Conservation (phyloP, 2,888 invertebrate species). For the Hirtodrosophila cameraria region DNA sequence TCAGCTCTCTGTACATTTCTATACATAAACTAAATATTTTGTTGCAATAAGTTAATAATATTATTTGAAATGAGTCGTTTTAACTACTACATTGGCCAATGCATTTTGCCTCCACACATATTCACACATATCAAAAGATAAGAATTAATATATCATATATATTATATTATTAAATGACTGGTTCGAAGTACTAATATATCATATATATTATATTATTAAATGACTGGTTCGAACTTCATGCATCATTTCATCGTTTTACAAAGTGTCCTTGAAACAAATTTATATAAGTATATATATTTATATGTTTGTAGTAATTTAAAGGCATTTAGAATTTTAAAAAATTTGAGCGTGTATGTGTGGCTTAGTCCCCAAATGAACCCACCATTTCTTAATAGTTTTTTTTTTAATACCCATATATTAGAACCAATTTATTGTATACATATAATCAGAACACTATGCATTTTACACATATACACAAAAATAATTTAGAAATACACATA, state of each 20-base stretch:
- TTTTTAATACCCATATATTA: slow-evolving; percentile 10
- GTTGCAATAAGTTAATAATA: slow-evolving; percentile 5
- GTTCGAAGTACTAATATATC: slow-evolving; percentile 22
- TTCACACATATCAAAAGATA: slow-evolving; percentile 18
- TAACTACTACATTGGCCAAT: slow-evolving; percentile 10
- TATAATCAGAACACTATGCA: slow-evolving; percentile 20
- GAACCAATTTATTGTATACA: slow-evolving; percentile 22
- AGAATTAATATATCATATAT: slow-evolving; percentile 12
- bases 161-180: slow-evolving; percentile 26
- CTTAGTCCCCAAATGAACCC: slow-evolving; percentile 28
- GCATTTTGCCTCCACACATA: slow-evolving; percentile 23
- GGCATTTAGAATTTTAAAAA: slow-evolving; percentile 22
- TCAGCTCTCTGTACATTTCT: background rate
- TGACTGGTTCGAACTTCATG: slow-evolving; percentile 39
- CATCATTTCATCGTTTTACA: slow-evolving; percentile 32
- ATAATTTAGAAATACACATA: slow-evolving; percentile 26
- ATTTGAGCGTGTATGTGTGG: slow-evolving; percentile 31
- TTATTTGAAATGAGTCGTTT: slow-evolving; percentile 5
- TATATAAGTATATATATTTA: slow-evolving; percentile 4
- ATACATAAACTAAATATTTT: background rate
- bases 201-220: slow-evolving; percentile 4
- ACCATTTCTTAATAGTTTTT: slow-evolving; percentile 38
- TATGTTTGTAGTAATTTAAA: slow-evolving; percentile 20
- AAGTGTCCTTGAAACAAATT: slow-evolving; percentile 60
- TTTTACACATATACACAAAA: slow-evolving; percentile 27